Percentiles rank a stretch among this genome's conserved stretches.
Evolutionary conservation across 1,140 invertebrate species (phyloP).

Genomic region (Nautilus pompilius): DNA sequence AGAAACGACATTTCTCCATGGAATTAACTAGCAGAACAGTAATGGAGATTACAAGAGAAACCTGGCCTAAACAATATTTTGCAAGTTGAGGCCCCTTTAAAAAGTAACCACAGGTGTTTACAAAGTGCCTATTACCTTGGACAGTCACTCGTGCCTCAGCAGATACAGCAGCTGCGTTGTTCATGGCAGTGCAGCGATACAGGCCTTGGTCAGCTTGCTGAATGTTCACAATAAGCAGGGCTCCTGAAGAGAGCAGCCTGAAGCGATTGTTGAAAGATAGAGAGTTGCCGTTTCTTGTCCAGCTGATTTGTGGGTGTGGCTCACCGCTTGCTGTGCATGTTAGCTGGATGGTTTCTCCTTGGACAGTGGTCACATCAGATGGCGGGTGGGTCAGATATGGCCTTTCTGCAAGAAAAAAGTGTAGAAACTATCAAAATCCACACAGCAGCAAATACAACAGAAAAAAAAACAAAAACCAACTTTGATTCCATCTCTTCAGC

Average conservation of each 20-base stretch:
- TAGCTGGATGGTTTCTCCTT: slow-evolving; percentile 60
- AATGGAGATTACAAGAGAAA: no score
- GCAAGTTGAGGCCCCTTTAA: background rate
- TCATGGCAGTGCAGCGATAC: slow-evolving; percentile 72
- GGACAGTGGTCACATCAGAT: slow-evolving; percentile 42
- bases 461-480: background rate
- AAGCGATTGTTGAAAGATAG: slow-evolving; percentile 13
- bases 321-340: slow-evolving; percentile 67
- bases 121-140: slow-evolving; percentile 61
- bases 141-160: slow-evolving; percentile 67
- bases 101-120: background rate
- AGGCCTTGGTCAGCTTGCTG: slow-evolving; percentile 64
- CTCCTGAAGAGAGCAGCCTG: slow-evolving; percentile 58
- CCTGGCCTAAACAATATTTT: background rate
- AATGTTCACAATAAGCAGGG: slow-evolving; percentile 64
- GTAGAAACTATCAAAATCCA: background rate
- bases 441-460: background rate
- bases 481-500: background rate
- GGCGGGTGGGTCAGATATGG: slow-evolving; percentile 38
- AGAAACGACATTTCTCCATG: no score
- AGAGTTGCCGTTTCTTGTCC: slow-evolving; percentile 59
- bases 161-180: slow-evolving; percentile 65
- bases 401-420: slow-evolving; percentile 24
- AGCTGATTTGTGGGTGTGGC: slow-evolving; percentile 67
- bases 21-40: no score